Evolutionary conservation across 2,113 vertebrate species (phyloP), one percentile per base, ranked within the genome.

Genomic region (Grallaria varia): DNA sequence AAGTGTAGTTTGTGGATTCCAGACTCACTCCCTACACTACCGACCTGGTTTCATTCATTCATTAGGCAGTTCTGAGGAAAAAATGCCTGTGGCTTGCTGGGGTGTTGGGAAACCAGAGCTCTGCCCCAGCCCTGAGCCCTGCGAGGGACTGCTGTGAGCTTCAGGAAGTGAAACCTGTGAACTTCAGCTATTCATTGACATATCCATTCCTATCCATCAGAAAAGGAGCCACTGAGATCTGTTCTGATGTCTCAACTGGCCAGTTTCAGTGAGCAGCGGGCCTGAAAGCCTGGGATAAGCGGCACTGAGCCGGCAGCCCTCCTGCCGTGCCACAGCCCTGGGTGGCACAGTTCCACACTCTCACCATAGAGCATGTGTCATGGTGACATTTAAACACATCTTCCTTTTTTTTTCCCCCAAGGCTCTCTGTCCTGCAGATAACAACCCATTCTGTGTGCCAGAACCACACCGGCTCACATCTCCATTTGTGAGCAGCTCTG

Each of bases 231-330:
- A 17, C 30, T 75, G 35, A 67, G 44, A 31, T 55, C 25, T 20
- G 14, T 10, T 24, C 33, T 37, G 63, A 9, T 73, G 31, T 37
- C 58, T 76, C 71, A 45, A 1, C 22, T 28, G 55, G 44, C 16
- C 53, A 22, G 28, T 15, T 39, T 14, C 7, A 22, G 23, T 3
- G 64, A 39, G 30, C 47, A 4, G 44, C 35, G 53, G 35, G 35
- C 35, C 62, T 35, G 31, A 9, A 53, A 42, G 16, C 6, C 24
- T 24, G 39, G 24, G 60, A 40, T 6, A 31, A 33, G n/a, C 6
- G 22, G 9, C 7, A 4, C 4, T 6, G 25, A 87, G 55, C 5
- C 35, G 1, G 0, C 1, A n/a, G 42, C 4, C 18, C 5, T n/a
- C 27, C 47, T 47, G 40, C 44, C 21, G 15, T 10, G 9, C 1